Conservation (phyloP, 2,113 vertebrate species). For the Heloderma charlesbogerti region DNA sequence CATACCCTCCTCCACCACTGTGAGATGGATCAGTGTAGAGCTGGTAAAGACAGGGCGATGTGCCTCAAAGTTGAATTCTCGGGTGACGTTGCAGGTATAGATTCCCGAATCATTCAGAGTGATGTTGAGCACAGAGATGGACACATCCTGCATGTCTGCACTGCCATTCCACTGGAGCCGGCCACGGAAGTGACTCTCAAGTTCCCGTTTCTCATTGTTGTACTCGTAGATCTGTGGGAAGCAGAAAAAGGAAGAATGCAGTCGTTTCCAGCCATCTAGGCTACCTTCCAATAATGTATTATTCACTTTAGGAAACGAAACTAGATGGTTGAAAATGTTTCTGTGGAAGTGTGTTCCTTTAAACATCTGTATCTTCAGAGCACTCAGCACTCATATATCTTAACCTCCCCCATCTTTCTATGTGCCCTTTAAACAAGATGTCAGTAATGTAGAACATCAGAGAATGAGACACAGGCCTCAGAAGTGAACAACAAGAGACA, state of each 20-base stretch:
- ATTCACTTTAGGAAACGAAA: not conserved
- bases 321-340: not conserved
- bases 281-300: not conserved
- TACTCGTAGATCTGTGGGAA: slow-evolving; percentile 85
- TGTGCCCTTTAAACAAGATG: not conserved
- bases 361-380: not conserved
- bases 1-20: slow-evolving; percentile 88
- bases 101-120: slow-evolving; percentile 86
- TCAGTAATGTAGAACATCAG: not conserved
- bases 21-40: slow-evolving; percentile 81
- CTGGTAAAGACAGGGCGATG: slow-evolving; percentile 79
- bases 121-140: slow-evolving; percentile 88
- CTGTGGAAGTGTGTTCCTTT: not conserved
- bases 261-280: not conserved
- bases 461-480: not conserved
- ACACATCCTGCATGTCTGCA: slow-evolving; percentile 93
- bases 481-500: not conserved
- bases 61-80: slow-evolving; percentile 87
- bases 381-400: not conserved
- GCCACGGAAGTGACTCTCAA: slow-evolving; percentile 80
- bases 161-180: slow-evolving; percentile 91
- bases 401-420: not conserved
- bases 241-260: not conserved
- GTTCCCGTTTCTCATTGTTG: slow-evolving; percentile 66
- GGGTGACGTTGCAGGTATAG: slow-evolving; percentile 87